Conservation (phyloP, 2,113 vertebrate genomes). For the Tichodroma muraria region DNA sequence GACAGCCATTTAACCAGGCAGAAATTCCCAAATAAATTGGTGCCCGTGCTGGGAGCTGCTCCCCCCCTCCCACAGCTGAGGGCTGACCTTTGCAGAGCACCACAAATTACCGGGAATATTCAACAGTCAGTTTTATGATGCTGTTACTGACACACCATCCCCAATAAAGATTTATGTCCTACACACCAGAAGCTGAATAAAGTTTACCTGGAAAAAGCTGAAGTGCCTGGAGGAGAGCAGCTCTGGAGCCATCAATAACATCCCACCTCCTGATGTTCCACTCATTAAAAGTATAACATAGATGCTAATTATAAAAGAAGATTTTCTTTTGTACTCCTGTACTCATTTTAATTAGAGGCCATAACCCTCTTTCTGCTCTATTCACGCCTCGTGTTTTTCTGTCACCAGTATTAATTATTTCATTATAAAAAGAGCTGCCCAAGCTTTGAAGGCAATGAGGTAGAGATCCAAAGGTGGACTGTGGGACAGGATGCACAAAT, state of each 20-base stretch:
- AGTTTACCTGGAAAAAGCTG: not conserved
- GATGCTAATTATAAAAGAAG: not conserved
- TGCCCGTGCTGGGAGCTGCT: not conserved
- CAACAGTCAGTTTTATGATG: not conserved
- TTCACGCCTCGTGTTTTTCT: not conserved
- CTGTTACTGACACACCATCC: not conserved
- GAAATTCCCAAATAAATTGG: constrained; percentile 15
- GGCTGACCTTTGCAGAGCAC: not conserved
- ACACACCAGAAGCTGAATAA: not conserved
- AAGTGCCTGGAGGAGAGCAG: not conserved
- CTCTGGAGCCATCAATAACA: not conserved
- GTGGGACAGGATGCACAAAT: not conserved
- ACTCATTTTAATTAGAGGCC: not conserved
- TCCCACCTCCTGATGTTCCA: not conserved
- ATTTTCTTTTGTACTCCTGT: not conserved
- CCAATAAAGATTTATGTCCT: not conserved
- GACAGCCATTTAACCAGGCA: not conserved
- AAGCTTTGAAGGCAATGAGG: not conserved
- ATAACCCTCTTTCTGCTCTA: not conserved
- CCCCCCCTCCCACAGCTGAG: not conserved
- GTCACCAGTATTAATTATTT: not conserved
- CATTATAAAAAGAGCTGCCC: not conserved
- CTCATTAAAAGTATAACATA: not conserved
- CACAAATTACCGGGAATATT: constrained; percentile 3
- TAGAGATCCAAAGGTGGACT: not conserved